phyloP scores from a whole-genome alignment of 23 tunicate genomes.

The Ciona savignyi region DNA sequence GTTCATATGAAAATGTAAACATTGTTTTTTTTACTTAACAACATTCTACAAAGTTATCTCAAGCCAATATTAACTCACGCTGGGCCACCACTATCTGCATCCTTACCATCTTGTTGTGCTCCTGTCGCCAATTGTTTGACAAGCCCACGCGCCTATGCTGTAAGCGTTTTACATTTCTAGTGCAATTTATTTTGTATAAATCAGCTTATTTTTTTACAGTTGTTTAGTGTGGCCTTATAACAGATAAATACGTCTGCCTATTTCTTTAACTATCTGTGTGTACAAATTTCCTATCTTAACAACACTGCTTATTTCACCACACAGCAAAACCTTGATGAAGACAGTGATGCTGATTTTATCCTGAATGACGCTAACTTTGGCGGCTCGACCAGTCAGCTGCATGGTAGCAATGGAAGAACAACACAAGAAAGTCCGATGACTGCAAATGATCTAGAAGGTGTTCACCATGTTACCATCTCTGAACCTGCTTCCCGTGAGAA shows the following conservation, averaged over 20 bases:
- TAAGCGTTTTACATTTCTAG: not conserved
- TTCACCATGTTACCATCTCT: constrained; percentile 7
- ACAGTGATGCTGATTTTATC: constrained; percentile 66
- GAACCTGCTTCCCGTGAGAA: not conserved
- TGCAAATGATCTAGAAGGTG: constrained; percentile 6
- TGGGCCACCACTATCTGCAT: constrained; percentile 91
- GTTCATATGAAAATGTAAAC: too few species aligned
- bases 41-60: constrained; percentile 53
- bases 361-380: constrained; percentile 29
- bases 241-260: too few species aligned
- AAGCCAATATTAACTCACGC: constrained; percentile 91
- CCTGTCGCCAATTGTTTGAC: constrained; percentile 78
- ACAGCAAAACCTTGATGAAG: constrained; percentile 23
- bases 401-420: too few species aligned
- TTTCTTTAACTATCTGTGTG: too few species aligned
- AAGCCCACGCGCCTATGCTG: constrained; percentile 71
- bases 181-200: not conserved
- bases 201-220: too few species aligned
- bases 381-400: not conserved
- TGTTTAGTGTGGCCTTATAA: too few species aligned
- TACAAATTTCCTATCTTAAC: too few species aligned
- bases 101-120: constrained; percentile 63
- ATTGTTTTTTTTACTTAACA: too few species aligned
- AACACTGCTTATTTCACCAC: too few species aligned
- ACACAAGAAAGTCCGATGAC: constrained; percentile 1